Base-by-base conservation (phyloP, 2,888 invertebrate genomes). In the Athalia cordata region DNA sequence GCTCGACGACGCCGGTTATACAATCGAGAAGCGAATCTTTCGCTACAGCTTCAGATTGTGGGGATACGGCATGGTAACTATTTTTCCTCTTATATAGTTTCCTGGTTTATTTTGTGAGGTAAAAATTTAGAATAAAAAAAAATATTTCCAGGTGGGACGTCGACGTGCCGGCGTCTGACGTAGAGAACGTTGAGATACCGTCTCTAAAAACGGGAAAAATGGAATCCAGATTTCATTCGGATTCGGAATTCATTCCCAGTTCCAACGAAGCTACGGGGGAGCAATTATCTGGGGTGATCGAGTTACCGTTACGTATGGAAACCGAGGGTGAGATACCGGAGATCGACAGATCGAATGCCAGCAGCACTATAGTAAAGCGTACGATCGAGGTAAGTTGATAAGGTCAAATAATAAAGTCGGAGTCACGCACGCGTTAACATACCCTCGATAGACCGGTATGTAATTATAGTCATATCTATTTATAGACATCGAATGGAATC, bases 1-100 rank as follows among this genome's bases (percentile, higher is more conserved):
- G 93, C 84, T 94, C 94, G 65, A 92, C 93, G 5, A 94, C 94
- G 49, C 93, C 89, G 47, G 83, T 86, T 61, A 82, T 83, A 55
- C 84, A 86, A 79, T 94, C 94, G 5, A 91, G 94, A 78, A 94
- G 94, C 49, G 94, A 93, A 29, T 94, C 94, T 2, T 94, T 94
- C 88, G 93, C 94, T 84, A 94, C 94, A 0, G 94, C 94, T 9
- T 94, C 94, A 0, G 93, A 93, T 86, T 93, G 93, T 82, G 94
- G 94, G 79, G 91, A 91, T 61, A 92, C 81, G 62, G 78, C 65
- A 61, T 78, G 78, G 78, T 78, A 29, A 9, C 49, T 45, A 13
- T n/a, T 57, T 57, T 7, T n/a, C 29, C 15, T 62, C 8, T 13
- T 8, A 4, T 13, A 13, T 3, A 13, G 1, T 15, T 55, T 55